Base-by-base conservation (phyloP, 1,140 invertebrate genomes). In the Bilobella aurantiaca region DNA sequence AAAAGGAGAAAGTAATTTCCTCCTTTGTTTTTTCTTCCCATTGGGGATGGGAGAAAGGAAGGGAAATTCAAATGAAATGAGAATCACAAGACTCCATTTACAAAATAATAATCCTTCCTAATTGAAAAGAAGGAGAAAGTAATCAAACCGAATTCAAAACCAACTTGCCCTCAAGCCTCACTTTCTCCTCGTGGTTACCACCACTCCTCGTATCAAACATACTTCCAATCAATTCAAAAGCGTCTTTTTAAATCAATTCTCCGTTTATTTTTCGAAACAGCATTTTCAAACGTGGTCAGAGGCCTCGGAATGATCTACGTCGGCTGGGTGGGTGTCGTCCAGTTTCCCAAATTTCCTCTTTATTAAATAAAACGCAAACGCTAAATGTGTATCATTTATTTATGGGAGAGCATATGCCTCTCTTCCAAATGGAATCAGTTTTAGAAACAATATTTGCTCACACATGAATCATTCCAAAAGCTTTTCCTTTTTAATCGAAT, bases 381-480 rank as follows among this genome's bases (percentile, higher is more conserved):
- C n/a, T n/a, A n/a, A n/a, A n/a, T n/a, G n/a, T n/a, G n/a, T n/a
- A n/a, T n/a, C n/a, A n/a, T n/a, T n/a, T n/a, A n/a, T n/a, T n/a
- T n/a, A n/a, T n/a, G n/a, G n/a, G n/a, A n/a, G n/a, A n/a, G n/a
- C n/a, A n/a, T n/a, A n/a, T n/a, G n/a, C n/a, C n/a, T n/a, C n/a
- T n/a, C n/a, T n/a, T n/a, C n/a, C n/a, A n/a, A n/a, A n/a, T n/a
- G n/a, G n/a, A n/a, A n/a, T n/a, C n/a, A n/a, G 64, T 64, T 68
- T 68, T 64, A 37, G 62, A 68, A 68, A 68, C 62, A 68, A 68
- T 68, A 68, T 68, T 68, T 68, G 34, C 57, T n/a, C n/a, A 59
- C 66, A 68, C 66, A 68, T 68, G 66, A 68, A 68, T 68, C 66
- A 68, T 42, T 42, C n/a, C n/a, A n/a, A n/a, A n/a, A n/a, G n/a